These are phyloP conservation scores for Amphiduros pacificus DNA, from an alignment of 2,888 invertebrate species.

Conservation along the genomic window DNA sequence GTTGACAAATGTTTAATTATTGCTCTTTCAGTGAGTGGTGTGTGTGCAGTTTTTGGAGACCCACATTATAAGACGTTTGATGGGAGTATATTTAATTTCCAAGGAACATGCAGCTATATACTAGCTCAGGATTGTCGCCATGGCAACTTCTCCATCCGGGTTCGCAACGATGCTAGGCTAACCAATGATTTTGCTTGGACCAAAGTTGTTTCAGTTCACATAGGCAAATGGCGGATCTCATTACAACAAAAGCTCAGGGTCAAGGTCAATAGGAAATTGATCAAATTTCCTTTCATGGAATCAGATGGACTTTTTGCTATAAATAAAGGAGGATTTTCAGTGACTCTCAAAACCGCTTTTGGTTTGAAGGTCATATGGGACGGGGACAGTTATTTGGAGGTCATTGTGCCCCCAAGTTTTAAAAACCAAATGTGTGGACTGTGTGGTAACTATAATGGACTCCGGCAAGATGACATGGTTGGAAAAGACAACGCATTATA, in stretches of 20 bases:
- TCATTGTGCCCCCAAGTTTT: slow-evolving; percentile 74
- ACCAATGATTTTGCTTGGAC: slow-evolving; percentile 87
- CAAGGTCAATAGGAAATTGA: slow-evolving; percentile 71
- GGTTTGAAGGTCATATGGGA: slow-evolving; percentile 90
- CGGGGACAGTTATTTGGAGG: slow-evolving; percentile 87
- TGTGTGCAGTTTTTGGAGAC: slow-evolving; percentile 92
- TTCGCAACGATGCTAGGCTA: slow-evolving; percentile 83
- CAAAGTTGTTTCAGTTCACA: slow-evolving; percentile 73
- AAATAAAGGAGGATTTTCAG: slow-evolving; percentile 54
- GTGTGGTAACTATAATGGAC: slow-evolving; percentile 91
- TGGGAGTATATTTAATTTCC: slow-evolving; percentile 87
- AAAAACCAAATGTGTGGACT: slow-evolving; percentile 82
- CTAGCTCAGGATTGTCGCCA: slow-evolving; percentile 78
- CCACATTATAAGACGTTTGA: slow-evolving; percentile 95
- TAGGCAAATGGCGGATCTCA: slow-evolving; percentile 58
- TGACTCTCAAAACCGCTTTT: slow-evolving; percentile 57
- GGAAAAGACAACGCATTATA: slow-evolving; percentile 63
- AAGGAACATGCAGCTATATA: slow-evolving; percentile 81
- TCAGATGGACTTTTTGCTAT: slow-evolving; percentile 4
- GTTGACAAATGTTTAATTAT: too few relatives aligned
- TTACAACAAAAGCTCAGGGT: slow-evolving; percentile 83
- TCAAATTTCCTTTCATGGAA: slow-evolving; percentile 17
- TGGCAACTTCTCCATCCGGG: slow-evolving; percentile 78
- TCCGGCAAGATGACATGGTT: slow-evolving; percentile 79
- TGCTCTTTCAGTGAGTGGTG: slow-evolving; percentile 77